Base-by-base conservation (phyloP, 2,797 vertebrate species). In the Paedocypris micromegethes region DNA sequence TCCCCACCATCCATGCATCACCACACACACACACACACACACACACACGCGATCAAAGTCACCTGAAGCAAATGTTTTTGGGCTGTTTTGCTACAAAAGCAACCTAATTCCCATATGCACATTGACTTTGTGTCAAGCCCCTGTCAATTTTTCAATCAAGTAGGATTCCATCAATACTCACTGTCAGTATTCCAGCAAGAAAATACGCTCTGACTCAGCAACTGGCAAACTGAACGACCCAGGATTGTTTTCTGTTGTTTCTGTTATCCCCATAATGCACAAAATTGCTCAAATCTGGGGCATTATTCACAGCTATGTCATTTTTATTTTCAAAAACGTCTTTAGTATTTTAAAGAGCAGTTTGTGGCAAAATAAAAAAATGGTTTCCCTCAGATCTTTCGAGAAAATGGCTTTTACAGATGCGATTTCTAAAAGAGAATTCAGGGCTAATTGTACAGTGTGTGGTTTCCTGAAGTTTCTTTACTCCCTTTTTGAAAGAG, bases 401-500 rank as follows among this genome's bases (percentile, higher is more conserved):
- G 23, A 23, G 23, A 23, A 23, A 23, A 23, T 23, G 23, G 59
- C 60, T 82, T 79, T 77, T 73, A 75, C 77, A 70, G 79, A 82
- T 80, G 78, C 82, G 80, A 83, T 82, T 85, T 85, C 64, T 79
- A 73, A 86, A 76, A 83, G 60, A 82, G 81, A 82, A 83, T 79
- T 75, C 77, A 79, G 83, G 81, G 83, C 82, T 86, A 87, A 89
- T 88, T 86, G 82, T 81, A 76, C 77, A 58, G 6, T 57, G 77
- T 80, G 75, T 8, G 70, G 76, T 83, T 67, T 78, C 78, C 72
- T 80, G 68, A 67, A 86, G 89, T 74, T 85, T 91, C 1, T 54
- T 81, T 0, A 80, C 87, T 42, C 89, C 67, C 84, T 88, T 0
- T 90, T 90, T 40, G 88, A 92, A 72, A 77, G 67, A 82, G 76